phyloP scores from a whole-genome alignment of 2,888 invertebrate species.

The Cistogaster globosa region DNA sequence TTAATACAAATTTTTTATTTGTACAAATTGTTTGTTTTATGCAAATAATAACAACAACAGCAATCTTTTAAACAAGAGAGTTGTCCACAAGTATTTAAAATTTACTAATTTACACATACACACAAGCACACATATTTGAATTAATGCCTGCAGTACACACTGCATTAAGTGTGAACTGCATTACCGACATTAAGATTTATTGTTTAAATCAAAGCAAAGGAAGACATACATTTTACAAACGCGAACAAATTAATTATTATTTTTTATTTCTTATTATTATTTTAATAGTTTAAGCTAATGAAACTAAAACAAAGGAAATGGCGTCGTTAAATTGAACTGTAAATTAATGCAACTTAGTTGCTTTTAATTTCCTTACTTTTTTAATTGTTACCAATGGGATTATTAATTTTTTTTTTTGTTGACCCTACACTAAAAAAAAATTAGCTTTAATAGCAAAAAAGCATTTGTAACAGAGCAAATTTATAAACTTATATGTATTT shows the following conservation, averaged over 20 bases:
- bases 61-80: background rate
- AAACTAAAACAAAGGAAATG: background rate
- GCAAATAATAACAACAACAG: background rate
- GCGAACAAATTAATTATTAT: background rate
- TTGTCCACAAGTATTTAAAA: background rate
- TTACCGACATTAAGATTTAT: slow-evolving; percentile 58
- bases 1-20: background rate
- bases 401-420: background rate
- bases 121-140: background rate
- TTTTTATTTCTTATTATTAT: background rate
- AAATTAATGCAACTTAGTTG: background rate
- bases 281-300: background rate
- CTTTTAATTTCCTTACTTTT: background rate
- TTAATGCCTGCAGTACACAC: background rate
- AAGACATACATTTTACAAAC: background rate
- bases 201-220: slow-evolving; percentile 21
- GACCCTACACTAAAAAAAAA: background rate
- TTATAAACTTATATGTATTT: no score
- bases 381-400: background rate
- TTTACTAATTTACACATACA: background rate
- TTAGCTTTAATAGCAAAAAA: background rate
- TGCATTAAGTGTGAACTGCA: no score
- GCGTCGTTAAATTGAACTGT: background rate
- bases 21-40: no score
- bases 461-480: background rate